These are phyloP conservation scores for Macropodus opercularis DNA, from an alignment of 2,797 vertebrate genomes.

Conservation along the genomic window DNA sequence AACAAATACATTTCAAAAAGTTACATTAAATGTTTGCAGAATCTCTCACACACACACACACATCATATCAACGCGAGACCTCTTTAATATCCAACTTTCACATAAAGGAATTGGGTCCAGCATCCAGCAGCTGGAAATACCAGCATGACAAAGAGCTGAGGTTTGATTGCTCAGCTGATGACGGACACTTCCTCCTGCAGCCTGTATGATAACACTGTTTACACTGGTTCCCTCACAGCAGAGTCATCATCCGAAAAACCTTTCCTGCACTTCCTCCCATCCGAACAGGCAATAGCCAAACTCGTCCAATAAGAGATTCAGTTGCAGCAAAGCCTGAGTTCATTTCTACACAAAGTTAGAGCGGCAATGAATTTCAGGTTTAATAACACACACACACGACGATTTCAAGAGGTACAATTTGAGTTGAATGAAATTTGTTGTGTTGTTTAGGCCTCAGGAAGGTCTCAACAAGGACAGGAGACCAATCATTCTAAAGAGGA, in stretches of 20 bases:
- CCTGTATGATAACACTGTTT: slow-evolving; percentile 75
- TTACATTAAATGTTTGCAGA: no score
- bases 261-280: slow-evolving; percentile 15
- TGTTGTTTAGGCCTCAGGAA: slow-evolving; percentile 35
- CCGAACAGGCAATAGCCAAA: background rate
- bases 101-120: slow-evolving; percentile 25
- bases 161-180: slow-evolving; percentile 63
- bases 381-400: slow-evolving; percentile 5
- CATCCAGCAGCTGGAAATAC: slow-evolving; percentile 59
- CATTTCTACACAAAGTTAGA: slow-evolving; percentile 6
- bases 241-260: slow-evolving; percentile 38
- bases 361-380: slow-evolving; percentile 7
- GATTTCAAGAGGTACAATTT: slow-evolving; percentile 29
- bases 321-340: background rate
- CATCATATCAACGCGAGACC: no score
- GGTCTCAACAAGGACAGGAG: slow-evolving; percentile 30
- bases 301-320: slow-evolving; percentile 2
- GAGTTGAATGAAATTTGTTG: slow-evolving; percentile 23
- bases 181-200: slow-evolving; percentile 76
- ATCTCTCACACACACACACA: no score
- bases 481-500: slow-evolving; percentile 32
- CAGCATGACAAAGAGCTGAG: slow-evolving; percentile 26
- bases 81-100: slow-evolving; percentile 32
- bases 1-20: no score
- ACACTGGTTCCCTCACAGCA: slow-evolving; percentile 49